These are phyloP conservation scores for Perizoma flavofasciatum DNA, from an alignment of 2,888 invertebrate genomes.

Conservation along the genomic window DNA sequence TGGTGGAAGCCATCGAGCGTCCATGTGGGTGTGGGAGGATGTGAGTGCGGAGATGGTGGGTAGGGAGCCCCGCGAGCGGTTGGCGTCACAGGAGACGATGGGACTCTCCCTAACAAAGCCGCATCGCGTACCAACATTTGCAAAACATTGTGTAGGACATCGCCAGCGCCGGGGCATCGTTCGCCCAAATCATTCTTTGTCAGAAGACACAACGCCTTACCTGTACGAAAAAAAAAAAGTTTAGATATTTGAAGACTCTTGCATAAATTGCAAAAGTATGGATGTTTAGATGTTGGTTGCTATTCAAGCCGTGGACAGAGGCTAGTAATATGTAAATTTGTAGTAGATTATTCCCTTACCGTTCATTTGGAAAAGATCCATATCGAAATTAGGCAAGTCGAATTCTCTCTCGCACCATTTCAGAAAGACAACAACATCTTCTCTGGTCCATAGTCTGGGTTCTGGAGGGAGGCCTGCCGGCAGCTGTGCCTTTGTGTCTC, in stretches of 20 bases:
- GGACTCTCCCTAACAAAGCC: slow-evolving; percentile 89
- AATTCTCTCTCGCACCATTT: slow-evolving; percentile 97
- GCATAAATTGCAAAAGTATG: background rate
- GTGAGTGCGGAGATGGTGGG: slow-evolving; percentile 91
- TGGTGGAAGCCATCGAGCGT: slow-evolving; percentile 82
- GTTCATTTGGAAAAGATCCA: slow-evolving; percentile 98
- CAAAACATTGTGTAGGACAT: slow-evolving; percentile 96
- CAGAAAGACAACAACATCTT: slow-evolving; percentile 93
- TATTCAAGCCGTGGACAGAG: too few species aligned
- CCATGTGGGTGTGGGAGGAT: slow-evolving; percentile 92
- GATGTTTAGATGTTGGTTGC: too few species aligned
- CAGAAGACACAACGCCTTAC: slow-evolving; percentile 95
- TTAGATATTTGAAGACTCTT: slow-evolving; percentile 2
- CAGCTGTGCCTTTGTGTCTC: slow-evolving; percentile 94
- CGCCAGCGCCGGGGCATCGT: slow-evolving; percentile 96
- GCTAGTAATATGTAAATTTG: too few species aligned
- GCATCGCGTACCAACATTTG: slow-evolving; percentile 93
- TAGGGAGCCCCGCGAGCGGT: slow-evolving; percentile 88
- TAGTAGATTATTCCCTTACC: slow-evolving; percentile 78
- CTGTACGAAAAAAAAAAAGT: slow-evolving; percentile 67
- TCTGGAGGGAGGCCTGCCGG: slow-evolving; percentile 93
- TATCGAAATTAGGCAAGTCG: slow-evolving; percentile 94
- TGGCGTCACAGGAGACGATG: slow-evolving; percentile 92
- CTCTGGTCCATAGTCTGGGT: slow-evolving; percentile 95
- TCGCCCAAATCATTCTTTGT: slow-evolving; percentile 96